Conservation (phyloP, 2,113 vertebrate genomes). For the Aplodontia rufa region DNA sequence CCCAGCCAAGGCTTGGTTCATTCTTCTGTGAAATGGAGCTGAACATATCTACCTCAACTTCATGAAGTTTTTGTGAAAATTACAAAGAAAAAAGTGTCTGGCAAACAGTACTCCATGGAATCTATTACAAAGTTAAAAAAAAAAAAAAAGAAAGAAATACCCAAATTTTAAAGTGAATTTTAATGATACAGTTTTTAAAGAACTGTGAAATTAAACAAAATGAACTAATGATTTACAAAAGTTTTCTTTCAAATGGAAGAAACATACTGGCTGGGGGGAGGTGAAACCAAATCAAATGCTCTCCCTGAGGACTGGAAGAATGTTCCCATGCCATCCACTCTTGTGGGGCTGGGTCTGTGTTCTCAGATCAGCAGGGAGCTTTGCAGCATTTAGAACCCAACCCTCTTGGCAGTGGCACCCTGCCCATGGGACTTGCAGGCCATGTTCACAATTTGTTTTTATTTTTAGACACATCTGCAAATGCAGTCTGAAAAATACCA, state of each 20-base stretch:
- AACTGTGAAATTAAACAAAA: slow-evolving; percentile 35
- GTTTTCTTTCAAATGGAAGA: slow-evolving; percentile 33
- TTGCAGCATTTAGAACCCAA: slow-evolving; percentile 33
- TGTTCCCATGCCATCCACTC: slow-evolving; percentile 64
- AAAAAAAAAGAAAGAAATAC: not conserved
- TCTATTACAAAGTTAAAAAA: not conserved
- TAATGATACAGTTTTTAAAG: not conserved
- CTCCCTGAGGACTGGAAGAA: slow-evolving; percentile 26
- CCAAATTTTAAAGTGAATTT: not conserved
- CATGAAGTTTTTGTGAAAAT: not conserved
- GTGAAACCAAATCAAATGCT: not conserved
- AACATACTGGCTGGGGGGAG: not conserved
- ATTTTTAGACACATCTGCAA: slow-evolving; percentile 77
- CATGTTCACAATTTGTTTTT: slow-evolving; percentile 74
- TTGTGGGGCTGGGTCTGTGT: slow-evolving; percentile 27
- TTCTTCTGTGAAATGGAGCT: not conserved
- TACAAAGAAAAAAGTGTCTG: not conserved
- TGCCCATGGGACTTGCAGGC: slow-evolving; percentile 63
- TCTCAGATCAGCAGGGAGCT: slow-evolving; percentile 47
- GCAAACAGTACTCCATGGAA: not conserved
- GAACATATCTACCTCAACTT: not conserved
- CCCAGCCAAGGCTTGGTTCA: not conserved
- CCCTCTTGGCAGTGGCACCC: slow-evolving; percentile 33
- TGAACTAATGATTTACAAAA: slow-evolving; percentile 42
- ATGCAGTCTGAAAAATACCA: slow-evolving; percentile 49